Evolutionary conservation across 2,797 vertebrate genomes (phyloP).

Genomic region (Lepus townsendii): DNA sequence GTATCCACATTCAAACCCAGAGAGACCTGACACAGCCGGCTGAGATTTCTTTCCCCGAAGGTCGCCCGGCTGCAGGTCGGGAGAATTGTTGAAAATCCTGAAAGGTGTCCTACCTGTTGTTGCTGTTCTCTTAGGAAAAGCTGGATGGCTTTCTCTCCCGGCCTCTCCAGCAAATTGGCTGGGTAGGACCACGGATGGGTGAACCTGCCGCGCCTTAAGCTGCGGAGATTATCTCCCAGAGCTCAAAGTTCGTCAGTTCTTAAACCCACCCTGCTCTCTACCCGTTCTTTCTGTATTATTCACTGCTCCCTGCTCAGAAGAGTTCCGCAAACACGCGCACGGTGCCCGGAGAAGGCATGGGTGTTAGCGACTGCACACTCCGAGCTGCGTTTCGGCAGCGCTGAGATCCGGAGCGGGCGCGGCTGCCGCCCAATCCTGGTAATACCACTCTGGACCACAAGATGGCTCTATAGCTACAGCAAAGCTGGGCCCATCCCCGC

Average conservation of each 20-base stretch:
- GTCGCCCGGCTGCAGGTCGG: background rate
- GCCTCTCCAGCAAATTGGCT: conserved; percentile 35
- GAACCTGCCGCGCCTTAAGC: conserved; percentile 60
- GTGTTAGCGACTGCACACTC: conserved; percentile 1
- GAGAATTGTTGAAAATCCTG: conserved; percentile 44
- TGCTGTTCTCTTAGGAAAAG: conserved; percentile 21
- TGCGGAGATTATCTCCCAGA: conserved; percentile 52
- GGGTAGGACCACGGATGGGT: background rate
- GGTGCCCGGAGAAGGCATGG: background rate
- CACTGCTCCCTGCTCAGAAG: conserved; percentile 41
- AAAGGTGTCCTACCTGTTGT: background rate
- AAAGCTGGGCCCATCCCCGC: rapidly evolving
- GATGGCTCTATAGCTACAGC: conserved; percentile 86
- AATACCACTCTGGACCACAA: conserved; percentile 76
- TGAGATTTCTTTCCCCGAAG: conserved; percentile 54
- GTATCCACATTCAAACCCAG: conserved; percentile 28
- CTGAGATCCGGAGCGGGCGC: rapidly evolving
- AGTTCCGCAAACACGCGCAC: conserved; percentile 12
- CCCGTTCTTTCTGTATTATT: conserved; percentile 9
- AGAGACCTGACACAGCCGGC: background rate
- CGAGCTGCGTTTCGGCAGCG: background rate
- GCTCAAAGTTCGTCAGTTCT: conserved; percentile 13
- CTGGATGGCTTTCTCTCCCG: conserved; percentile 27
- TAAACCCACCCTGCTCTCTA: conserved; percentile 14
- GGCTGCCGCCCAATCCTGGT: background rate